Conservation (phyloP, 2,888 invertebrate species). For the Anorthoa munda region DNA sequence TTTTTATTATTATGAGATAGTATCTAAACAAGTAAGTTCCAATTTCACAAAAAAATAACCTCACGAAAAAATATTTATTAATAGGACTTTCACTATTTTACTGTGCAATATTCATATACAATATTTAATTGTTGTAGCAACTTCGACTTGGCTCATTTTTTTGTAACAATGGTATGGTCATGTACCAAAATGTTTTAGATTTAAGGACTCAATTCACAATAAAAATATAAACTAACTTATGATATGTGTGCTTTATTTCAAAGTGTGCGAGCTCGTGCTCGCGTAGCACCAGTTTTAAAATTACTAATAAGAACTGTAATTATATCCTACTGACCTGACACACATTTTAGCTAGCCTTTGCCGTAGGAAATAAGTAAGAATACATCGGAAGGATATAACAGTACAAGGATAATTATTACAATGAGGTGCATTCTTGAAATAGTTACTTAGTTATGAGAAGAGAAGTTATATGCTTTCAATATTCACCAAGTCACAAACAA, state of each 20-base stretch:
- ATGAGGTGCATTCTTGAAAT: constrained; percentile 3
- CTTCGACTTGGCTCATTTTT: constrained; percentile 69
- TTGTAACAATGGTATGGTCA: constrained; percentile 74
- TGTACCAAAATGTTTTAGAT: constrained; percentile 82
- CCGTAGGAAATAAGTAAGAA: not conserved
- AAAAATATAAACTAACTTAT: constrained; percentile 81
- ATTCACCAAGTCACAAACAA: not conserved
- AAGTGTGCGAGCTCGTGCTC: constrained; percentile 38
- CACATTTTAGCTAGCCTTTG: constrained; percentile 8
- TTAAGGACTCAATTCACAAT: constrained; percentile 85
- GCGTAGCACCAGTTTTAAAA: constrained; percentile 26
- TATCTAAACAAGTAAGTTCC: constrained; percentile 27
- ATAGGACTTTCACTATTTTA: constrained; percentile 37
- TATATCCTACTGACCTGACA: not conserved
- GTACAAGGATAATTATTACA: not conserved
- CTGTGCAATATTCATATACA: constrained; percentile 39
- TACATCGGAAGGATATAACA: not conserved
- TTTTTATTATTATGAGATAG: constrained; percentile 25
- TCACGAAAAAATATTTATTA: constrained; percentile 27
- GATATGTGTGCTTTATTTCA: constrained; percentile 82
- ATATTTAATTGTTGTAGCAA: constrained; percentile 56
- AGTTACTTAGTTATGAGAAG: not conserved
- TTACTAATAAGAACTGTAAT: constrained; percentile 11
- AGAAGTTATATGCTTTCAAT: constrained; percentile 1
- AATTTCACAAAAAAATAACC: constrained; percentile 26